A percentile compares a stretch with the other conserved stretches of the same genome.
These are phyloP conservation scores for Popillia japonica DNA, from an alignment of 1,140 invertebrate species.

Conservation along the genomic window DNA sequence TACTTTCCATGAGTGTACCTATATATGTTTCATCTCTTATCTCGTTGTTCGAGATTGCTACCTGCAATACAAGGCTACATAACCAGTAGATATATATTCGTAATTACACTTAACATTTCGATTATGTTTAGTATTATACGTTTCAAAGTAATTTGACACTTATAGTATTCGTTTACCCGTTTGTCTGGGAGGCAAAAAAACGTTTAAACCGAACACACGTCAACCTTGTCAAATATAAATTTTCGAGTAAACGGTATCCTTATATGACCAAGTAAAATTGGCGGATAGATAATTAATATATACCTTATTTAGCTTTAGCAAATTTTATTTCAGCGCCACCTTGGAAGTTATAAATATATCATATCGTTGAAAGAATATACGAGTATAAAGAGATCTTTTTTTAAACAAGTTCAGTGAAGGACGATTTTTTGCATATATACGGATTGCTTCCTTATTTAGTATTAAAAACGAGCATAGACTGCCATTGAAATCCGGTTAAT, in stretches of 20 bases:
- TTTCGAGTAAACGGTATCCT: background rate
- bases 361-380: too few species aligned
- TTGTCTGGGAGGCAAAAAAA: background rate
- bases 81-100: too few species aligned
- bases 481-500: too few species aligned
- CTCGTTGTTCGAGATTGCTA: background rate
- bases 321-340: background rate
- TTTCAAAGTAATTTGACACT: background rate
- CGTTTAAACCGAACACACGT: background rate
- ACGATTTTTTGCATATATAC: too few species aligned
- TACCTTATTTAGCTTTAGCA: background rate
- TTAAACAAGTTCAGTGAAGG: too few species aligned
- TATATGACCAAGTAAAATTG: slow-evolving; percentile 9
- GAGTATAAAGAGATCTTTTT: too few species aligned
- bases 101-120: background rate
- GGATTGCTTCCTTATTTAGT: too few species aligned
- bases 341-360: slow-evolving; percentile 1
- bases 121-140: background rate
- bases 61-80: too few species aligned
- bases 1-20: too few species aligned
- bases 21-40: background rate
- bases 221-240: background rate
- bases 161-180: background rate
- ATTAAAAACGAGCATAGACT: too few species aligned
- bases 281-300: background rate